Conservation (phyloP, 2,888 invertebrate species). For the Dicranocentrus wangi region DNA sequence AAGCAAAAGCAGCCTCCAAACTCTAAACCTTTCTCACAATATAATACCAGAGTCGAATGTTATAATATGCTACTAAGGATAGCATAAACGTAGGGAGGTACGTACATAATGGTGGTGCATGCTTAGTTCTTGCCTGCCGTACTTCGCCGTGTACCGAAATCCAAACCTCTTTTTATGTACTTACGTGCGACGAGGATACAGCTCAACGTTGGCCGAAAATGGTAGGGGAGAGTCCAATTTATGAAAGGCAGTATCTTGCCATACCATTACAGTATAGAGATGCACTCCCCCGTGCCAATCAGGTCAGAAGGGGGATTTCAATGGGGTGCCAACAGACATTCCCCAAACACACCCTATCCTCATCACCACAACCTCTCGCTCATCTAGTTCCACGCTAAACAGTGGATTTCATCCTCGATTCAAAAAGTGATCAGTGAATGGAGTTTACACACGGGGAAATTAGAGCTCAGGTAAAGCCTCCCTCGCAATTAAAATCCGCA, state of each 20-base stretch:
- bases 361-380: slow-evolving; percentile 46
- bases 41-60: no score
- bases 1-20: no score
- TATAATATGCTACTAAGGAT: no score
- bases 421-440: no score
- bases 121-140: no score
- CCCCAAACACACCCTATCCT: slow-evolving; percentile 69
- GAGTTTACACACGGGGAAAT: no score
- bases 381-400: slow-evolving; percentile 35
- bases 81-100: no score
- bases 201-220: slow-evolving; percentile 3
- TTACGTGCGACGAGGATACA: slow-evolving; percentile 1
- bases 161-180: slow-evolving; percentile 47
- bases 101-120: no score
- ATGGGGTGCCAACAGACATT: slow-evolving; percentile 66
- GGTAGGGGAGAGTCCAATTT: slow-evolving; percentile 57
- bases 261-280: slow-evolving; percentile 33
- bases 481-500: no score
- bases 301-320: slow-evolving; percentile 67
- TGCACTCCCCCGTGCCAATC: slow-evolving; percentile 67
- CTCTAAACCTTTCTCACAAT: no score
- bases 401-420: neutral
- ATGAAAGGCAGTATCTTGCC: slow-evolving; percentile 48
- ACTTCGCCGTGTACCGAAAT: no score
- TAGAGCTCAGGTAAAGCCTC: no score